Evolutionary conservation across 2,888 invertebrate genomes (phyloP).

Genomic region (Thelaira solivaga): DNA sequence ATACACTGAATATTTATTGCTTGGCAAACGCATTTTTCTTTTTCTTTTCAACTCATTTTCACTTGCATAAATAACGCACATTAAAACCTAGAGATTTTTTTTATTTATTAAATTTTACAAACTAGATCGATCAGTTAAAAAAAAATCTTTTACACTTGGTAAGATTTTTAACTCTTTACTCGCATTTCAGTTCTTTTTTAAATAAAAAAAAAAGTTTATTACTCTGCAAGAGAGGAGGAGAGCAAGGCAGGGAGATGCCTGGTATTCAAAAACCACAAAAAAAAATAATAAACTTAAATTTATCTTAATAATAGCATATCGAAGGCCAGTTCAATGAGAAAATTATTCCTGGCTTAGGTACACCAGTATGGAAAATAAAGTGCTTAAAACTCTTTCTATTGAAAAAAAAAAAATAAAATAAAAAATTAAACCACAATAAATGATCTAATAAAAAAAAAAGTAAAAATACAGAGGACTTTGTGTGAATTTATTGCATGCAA

Average conservation of each 20-base stretch:
- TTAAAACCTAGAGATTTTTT: slow-evolving; percentile 1
- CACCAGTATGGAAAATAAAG: no score
- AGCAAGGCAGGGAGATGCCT: slow-evolving; percentile 35
- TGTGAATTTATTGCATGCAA: no score
- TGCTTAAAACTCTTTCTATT: no score
- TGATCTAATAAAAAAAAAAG: no score
- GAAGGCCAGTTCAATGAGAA: slow-evolving; percentile 51
- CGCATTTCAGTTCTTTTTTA: no score
- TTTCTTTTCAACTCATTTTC: slow-evolving; percentile 20
- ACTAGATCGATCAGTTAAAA: slow-evolving; percentile 55
- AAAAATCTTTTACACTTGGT: no score
- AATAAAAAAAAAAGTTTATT: no score
- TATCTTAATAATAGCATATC: slow-evolving; percentile 16
- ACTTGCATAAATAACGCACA: slow-evolving; percentile 40
- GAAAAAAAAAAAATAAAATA: no score
- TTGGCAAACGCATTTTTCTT: background rate
- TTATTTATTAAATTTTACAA: slow-evolving; percentile 24
- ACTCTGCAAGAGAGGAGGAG: background rate
- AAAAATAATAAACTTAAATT: background rate
- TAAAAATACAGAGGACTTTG: no score
- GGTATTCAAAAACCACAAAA: slow-evolving; percentile 50
- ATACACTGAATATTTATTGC: background rate
- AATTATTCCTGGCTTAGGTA: slow-evolving; percentile 7
- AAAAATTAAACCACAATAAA: no score
- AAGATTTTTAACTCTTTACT: no score